Evolutionary conservation across 1,140 invertebrate species (phyloP), one percentile per base, ranked within the genome.

Genomic region (Brachionus plicatilis): DNA sequence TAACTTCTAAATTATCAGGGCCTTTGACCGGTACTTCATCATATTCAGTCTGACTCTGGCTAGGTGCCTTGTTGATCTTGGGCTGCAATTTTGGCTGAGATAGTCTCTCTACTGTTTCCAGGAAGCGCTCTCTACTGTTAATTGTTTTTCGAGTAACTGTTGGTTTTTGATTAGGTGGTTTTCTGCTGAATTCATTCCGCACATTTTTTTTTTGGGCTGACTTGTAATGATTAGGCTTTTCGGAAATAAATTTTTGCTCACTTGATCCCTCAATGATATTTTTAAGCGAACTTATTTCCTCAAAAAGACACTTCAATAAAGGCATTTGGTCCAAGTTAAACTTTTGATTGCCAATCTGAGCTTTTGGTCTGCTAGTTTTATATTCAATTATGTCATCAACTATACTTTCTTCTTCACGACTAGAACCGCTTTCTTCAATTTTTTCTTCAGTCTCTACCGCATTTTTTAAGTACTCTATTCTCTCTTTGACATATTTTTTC

Each of bases 261-360:
- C 33, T 66, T 17, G 79, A 37, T 27, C 41, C 43, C 33, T 82
- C 53, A 12, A 82, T 20, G 3, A 82, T 37, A 37, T 37, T 82
- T 82, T 82, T 82, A 11, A 82, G 17, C 20, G 56, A 41, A 65
- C 8, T 41, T 2, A 82, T 65, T 82, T 82, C 79, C 12, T 82
- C 79, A 33, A 82, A 68, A 20, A 82, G 33, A 82, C 79, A 65
- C 45, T 82, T 82, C 27, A 82, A 68, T 27, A 82, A 27, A 20
- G 79, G 79, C 33, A 82, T 60, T 82, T 82, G 79, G n/a, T 82
- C 79, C 17, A 82, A 37, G 20, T 65, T 82, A 11, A 82, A 24
- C 33, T 82, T 60, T 68, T 43, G 14, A 27, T 29, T 37, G 1
- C 66, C 79, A 45, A 29, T 41, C 24, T 45, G 53, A 3, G 5